Percentiles rank a stretch among this genome's conserved stretches.
Evolutionary conservation across 2,888 invertebrate genomes (phyloP).

Genomic region (Carpatolechia fugitivella): DNA sequence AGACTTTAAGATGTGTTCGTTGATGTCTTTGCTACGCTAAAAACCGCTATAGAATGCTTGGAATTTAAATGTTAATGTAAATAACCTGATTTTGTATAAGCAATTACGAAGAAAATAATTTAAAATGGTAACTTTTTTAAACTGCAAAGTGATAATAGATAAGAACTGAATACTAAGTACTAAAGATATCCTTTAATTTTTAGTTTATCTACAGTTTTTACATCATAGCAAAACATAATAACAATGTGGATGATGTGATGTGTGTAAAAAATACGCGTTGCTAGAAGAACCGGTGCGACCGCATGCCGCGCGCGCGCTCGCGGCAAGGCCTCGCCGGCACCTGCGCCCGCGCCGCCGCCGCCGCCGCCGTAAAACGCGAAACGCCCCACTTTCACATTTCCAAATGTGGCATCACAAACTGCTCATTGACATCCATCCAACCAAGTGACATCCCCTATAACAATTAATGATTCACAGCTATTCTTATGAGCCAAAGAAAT

Average conservation of each 20-base stretch:
- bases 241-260: slow-evolving; percentile 75
- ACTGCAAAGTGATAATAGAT: neutral
- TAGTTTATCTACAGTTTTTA: slow-evolving; percentile 47
- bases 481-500: too few relatives aligned
- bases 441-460: slow-evolving; percentile 23
- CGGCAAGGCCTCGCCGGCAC: slow-evolving; percentile 67
- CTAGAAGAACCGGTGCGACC: slow-evolving; percentile 78
- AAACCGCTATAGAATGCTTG: slow-evolving; percentile 5
- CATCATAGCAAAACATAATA: slow-evolving; percentile 72
- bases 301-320: slow-evolving; percentile 72
- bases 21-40: slow-evolving; percentile 11
- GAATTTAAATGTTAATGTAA: slow-evolving; percentile 1
- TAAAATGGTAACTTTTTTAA: neutral
- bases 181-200: slow-evolving; percentile 1
- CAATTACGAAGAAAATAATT: neutral
- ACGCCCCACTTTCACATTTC: slow-evolving; percentile 55
- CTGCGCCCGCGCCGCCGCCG: slow-evolving; percentile 38
- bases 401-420: slow-evolving; percentile 30
- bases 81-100: slow-evolving; percentile 6
- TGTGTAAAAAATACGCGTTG: slow-evolving; percentile 73
- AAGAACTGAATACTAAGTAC: neutral
- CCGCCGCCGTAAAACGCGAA: slow-evolving; percentile 36
- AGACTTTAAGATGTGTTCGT: slow-evolving; percentile 3
- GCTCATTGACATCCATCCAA: slow-evolving; percentile 18
- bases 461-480: neutral